Conservation (phyloP, 2,797 vertebrate species). For the Xyrichtys novacula region DNA sequence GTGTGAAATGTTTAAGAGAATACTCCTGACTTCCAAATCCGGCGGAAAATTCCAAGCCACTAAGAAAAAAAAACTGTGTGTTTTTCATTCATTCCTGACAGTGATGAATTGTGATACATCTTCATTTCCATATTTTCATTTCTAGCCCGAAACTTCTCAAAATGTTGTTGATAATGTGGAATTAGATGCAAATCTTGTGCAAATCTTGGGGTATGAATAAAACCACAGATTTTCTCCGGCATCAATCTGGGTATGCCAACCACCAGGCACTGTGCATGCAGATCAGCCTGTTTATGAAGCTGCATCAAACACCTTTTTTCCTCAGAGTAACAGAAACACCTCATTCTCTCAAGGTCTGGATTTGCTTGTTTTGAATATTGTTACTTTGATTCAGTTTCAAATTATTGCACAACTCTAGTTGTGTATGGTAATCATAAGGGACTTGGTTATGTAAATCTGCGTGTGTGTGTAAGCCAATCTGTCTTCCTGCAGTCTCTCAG, state of each 20-base stretch:
- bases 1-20: not conserved
- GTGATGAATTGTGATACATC: constrained; percentile 3
- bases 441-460: constrained; percentile 48
- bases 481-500: constrained; percentile 36
- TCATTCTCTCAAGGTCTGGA: constrained; percentile 16
- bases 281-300: constrained; percentile 12
- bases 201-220: constrained; percentile 44
- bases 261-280: constrained; percentile 20
- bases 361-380: constrained; percentile 28
- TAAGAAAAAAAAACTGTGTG: not conserved
- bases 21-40: not conserved
- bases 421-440: constrained; percentile 16
- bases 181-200: constrained; percentile 50
- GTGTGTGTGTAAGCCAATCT: constrained; percentile 39
- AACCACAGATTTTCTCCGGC: constrained; percentile 50
- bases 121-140: constrained; percentile 42
- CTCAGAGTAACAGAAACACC: constrained; percentile 21
- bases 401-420: constrained; percentile 13
- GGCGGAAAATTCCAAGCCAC: not conserved
- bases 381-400: constrained; percentile 53
- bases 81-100: constrained; percentile 8
- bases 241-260: constrained; percentile 36
- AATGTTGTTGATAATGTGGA: constrained; percentile 26
- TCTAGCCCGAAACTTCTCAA: constrained; percentile 18
- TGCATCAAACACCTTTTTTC: constrained; percentile 22